These are phyloP conservation scores for Hapalemur alaotrensis DNA, from an alignment of 2,797 vertebrate species.

Conservation along the genomic window DNA sequence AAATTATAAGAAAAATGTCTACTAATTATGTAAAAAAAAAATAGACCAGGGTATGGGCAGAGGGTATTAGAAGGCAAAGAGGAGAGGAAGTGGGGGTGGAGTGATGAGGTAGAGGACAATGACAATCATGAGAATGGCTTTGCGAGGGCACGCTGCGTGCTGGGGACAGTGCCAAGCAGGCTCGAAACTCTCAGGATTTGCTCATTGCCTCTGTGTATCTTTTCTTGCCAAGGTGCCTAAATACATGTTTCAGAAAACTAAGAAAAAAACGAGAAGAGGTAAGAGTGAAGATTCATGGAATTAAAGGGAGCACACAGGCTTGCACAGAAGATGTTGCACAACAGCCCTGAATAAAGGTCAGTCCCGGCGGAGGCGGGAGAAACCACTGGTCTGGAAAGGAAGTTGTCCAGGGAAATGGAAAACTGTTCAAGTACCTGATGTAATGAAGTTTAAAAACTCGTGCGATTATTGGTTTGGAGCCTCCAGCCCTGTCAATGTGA, in stretches of 20 bases:
- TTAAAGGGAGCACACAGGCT: background rate
- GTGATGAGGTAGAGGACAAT: no score
- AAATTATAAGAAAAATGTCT: background rate
- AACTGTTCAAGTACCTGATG: background rate
- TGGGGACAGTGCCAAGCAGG: background rate
- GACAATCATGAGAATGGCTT: background rate
- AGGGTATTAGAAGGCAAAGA: background rate
- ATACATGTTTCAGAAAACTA: background rate
- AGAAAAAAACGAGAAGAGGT: background rate
- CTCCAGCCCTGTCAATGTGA: background rate
- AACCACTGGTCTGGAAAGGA: accelerated
- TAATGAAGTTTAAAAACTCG: background rate
- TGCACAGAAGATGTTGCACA: no score
- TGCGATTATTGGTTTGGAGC: background rate
- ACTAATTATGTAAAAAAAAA: background rate
- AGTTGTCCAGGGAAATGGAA: background rate
- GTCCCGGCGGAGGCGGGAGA: no score
- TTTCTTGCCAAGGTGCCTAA: background rate
- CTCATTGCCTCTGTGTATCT: background rate
- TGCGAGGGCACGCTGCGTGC: accelerated
- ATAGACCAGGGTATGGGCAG: background rate
- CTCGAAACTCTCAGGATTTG: background rate
- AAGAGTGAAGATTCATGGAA: background rate
- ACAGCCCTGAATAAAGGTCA: no score
- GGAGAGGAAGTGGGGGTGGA: no score